Evolutionary conservation across 2,888 invertebrate species (phyloP), one percentile per base, ranked within the genome.

Genomic region (Dorcus parallelipipedus): DNA sequence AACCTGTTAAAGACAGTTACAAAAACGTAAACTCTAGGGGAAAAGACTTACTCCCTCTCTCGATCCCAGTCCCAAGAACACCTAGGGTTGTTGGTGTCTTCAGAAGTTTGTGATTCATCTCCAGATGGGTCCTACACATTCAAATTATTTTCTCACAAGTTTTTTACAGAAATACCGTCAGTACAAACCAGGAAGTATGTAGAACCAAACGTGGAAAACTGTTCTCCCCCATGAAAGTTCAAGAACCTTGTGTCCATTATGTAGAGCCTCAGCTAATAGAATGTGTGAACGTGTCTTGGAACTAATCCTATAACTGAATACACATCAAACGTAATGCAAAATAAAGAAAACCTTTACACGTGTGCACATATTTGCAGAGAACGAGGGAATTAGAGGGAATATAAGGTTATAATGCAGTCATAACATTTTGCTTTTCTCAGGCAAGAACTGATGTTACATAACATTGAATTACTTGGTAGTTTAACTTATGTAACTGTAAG

Each of bases 171-270:
- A 45, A 17, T 14, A 45, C 17, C 9, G 7, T 9, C 17, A 17
- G 6, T 47, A 17, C 60, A 58, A 64, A 68, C 67, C 54, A 66
- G 52, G 52, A 65, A 68, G 60, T 64, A 65, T 9, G 65, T 62
- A 38, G 66, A 62, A 9, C 64, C 64, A 43, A 69, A 63, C 9
- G 68, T 68, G 52, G 78, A 73, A 71, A 82, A 82, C 63, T 80
- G 79, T 73, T 81, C 80, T 69, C 77, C 81, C 73, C 81, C 80
- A 62, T 79, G 76, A 66, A 80, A 79, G 72, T 78, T 79, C 61
- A 80, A 69, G 67, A 79, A 79, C 67, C 79, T 80, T 61, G 81
- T 76, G 75, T 82, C 82, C 82, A 83, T 82, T 23, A 17, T 43
- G 54, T 45, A 45, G 26, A 6, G 26, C 26, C 26, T 33, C 7